Evolutionary conservation across 2,888 invertebrate genomes (phyloP).

Genomic region (Automeris io): DNA sequence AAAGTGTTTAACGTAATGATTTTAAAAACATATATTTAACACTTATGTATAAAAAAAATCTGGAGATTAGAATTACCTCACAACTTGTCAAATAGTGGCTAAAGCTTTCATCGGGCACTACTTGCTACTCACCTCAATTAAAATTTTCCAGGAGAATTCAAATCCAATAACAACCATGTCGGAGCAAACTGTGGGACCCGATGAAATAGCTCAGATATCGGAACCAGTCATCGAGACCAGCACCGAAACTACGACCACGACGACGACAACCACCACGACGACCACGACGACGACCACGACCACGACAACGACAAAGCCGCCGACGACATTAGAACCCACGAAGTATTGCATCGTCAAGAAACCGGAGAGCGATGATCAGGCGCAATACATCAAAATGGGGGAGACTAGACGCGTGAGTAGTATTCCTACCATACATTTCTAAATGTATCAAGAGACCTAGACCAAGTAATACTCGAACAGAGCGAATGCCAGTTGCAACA

Average conservation of each 20-base stretch:
- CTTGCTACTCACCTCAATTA: too few relatives aligned
- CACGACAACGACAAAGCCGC: slow-evolving; percentile 73
- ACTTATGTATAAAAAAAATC: too few relatives aligned
- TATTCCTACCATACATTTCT: too few relatives aligned
- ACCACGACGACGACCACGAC: slow-evolving; percentile 62
- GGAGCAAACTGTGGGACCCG: slow-evolving; percentile 59
- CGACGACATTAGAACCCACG: slow-evolving; percentile 76
- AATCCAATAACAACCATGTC: slow-evolving; percentile 66
- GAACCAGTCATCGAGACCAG: slow-evolving; percentile 56
- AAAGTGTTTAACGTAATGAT: too few relatives aligned
- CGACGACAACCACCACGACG: slow-evolving; percentile 39
- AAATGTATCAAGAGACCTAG: too few relatives aligned
- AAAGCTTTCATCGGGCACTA: too few relatives aligned
- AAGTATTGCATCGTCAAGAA: slow-evolving; percentile 90
- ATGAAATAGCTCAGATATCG: slow-evolving; percentile 61
- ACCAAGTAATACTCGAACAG: too few relatives aligned
- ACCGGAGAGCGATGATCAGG: slow-evolving; percentile 84
- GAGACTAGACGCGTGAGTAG: slow-evolving; percentile 87
- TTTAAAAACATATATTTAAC: too few relatives aligned
- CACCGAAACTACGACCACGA: slow-evolving; percentile 43
- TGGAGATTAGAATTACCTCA: too few relatives aligned
- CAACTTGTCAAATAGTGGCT: too few relatives aligned
- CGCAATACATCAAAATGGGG: slow-evolving; percentile 89
- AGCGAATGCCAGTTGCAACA: too few relatives aligned
- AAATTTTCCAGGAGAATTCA: slow-evolving; percentile 38